Evolutionary conservation across 1,140 invertebrate genomes (phyloP).

Genomic region (Drosophila yakuba): DNA sequence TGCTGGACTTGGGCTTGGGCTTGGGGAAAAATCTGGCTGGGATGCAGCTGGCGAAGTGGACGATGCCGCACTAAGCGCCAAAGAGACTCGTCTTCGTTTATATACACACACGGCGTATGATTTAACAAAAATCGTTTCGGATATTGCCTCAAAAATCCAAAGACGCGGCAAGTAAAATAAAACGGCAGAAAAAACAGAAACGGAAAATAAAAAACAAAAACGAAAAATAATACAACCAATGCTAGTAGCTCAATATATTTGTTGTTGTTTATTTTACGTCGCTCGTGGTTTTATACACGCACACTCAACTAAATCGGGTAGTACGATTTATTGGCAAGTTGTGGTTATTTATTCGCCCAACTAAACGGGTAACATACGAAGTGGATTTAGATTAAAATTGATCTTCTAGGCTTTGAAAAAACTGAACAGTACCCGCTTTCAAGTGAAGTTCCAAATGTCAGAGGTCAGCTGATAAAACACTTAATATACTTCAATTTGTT

Average conservation of each 20-base stretch:
- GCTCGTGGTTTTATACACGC: conserved; percentile 50
- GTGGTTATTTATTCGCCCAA: conserved; percentile 28
- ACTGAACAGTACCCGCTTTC: conserved; percentile 18
- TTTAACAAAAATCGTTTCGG: conserved; percentile 79
- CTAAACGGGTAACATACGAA: conserved; percentile 23
- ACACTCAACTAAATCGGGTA: conserved; percentile 35
- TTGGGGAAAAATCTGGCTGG: conserved; percentile 34
- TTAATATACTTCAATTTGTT: conserved; percentile 25
- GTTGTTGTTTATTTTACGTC: conserved; percentile 60
- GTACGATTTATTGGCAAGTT: conserved; percentile 28
- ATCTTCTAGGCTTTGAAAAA: conserved; percentile 11
- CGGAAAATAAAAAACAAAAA: conserved; percentile 1
- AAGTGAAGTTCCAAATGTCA: conserved; percentile 17
- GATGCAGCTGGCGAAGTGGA: conserved; percentile 74
- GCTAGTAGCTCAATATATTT: conserved; percentile 50
- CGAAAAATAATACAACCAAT: conserved; percentile 36
- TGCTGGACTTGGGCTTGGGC: conserved; percentile 19
- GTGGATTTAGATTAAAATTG: conserved; percentile 31
- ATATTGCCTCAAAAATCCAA: conserved; percentile 78
- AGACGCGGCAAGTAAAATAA: conserved; percentile 71
- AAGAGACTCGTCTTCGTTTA: conserved; percentile 79
- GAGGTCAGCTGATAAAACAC: conserved; percentile 12
- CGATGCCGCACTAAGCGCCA: conserved; percentile 72
- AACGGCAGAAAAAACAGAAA: conserved; percentile 39
- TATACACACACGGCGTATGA: conserved; percentile 77